Evolutionary conservation across 2,888 invertebrate species (phyloP).

Genomic region (Eulithis prunata): DNA sequence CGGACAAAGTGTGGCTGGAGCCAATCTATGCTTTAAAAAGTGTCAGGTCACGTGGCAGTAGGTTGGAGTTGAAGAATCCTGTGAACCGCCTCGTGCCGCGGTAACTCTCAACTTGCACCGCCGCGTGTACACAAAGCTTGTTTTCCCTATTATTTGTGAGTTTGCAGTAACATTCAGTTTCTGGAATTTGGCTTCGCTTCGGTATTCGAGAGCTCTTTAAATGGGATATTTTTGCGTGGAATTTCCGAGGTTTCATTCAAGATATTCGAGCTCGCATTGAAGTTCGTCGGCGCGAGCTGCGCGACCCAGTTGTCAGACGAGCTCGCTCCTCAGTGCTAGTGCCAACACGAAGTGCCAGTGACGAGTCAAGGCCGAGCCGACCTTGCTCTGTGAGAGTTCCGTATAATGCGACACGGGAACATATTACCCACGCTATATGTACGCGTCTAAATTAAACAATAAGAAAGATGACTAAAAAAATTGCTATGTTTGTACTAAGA

Average conservation of each 20-base stretch:
- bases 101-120: slow-evolving; percentile 8
- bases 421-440: slow-evolving; percentile 1
- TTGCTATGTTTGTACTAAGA: too few species aligned
- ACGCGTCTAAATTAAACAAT: slow-evolving; percentile 6
- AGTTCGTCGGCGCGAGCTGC: slow-evolving; percentile 13
- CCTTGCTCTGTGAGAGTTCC: slow-evolving; percentile 14
- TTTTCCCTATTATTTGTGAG: slow-evolving; percentile 50
- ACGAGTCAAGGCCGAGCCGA: slow-evolving; percentile 21
- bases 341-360: background rate
- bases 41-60: background rate
- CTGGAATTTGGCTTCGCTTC: slow-evolving; percentile 36
- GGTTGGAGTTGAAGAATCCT: background rate
- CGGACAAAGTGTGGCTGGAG: background rate
- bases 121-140: slow-evolving; percentile 41
- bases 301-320: slow-evolving; percentile 19
- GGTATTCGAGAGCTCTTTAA: slow-evolving; percentile 26
- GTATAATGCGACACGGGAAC: background rate
- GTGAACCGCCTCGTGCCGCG: background rate
- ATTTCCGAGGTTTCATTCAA: slow-evolving; percentile 21
- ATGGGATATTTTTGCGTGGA: slow-evolving; percentile 23
- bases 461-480: background rate
- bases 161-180: slow-evolving; percentile 41
- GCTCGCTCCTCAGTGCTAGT: slow-evolving; percentile 2
- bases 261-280: slow-evolving; percentile 21
- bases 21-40: background rate